Percentiles rank a stretch among this genome's conserved stretches.
phyloP scores from a whole-genome alignment of 1,140 invertebrate genomes.

The Rhagoletis zephyria region DNA sequence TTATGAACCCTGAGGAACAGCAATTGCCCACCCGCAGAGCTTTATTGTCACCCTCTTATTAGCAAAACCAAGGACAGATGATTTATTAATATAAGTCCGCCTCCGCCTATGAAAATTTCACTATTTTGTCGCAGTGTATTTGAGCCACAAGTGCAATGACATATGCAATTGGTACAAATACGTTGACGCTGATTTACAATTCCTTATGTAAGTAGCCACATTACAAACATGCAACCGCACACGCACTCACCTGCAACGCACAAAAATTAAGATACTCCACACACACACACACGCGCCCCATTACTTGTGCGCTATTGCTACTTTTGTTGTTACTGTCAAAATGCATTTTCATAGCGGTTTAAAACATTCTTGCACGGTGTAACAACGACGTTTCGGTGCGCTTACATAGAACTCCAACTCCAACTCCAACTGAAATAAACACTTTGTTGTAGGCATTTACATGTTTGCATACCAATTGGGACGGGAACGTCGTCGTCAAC shows the following conservation, averaged over 20 bases:
- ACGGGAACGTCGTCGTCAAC: constrained; percentile 18
- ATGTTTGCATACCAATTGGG: constrained; percentile 45
- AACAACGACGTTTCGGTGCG: constrained; percentile 15
- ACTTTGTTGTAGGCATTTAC: constrained; percentile 15
- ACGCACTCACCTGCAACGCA: constrained; percentile 25
- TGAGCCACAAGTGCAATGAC: constrained; percentile 23
- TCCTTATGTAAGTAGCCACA: no score
- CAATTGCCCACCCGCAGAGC: no score
- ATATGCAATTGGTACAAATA: constrained; percentile 6
- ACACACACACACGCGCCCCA: not conserved
- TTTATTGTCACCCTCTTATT: no score
- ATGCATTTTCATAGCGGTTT: constrained; percentile 46
- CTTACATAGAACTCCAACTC: constrained; percentile 20
- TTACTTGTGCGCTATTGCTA: not conserved
- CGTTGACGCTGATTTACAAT: not conserved
- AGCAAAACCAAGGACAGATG: no score
- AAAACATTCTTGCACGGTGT: constrained; percentile 49
- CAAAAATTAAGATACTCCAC: constrained; percentile 23
- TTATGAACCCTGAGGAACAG: no score
- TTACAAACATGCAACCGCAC: not conserved
- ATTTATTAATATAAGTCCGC: no score
- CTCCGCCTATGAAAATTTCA: no score
- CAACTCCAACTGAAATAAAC: constrained; percentile 31
- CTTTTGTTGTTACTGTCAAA: not conserved
- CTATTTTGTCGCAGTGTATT: not conserved